Evolutionary conservation across 2,888 invertebrate species (phyloP).

Genomic region (Onthophagus sagittarius): DNA sequence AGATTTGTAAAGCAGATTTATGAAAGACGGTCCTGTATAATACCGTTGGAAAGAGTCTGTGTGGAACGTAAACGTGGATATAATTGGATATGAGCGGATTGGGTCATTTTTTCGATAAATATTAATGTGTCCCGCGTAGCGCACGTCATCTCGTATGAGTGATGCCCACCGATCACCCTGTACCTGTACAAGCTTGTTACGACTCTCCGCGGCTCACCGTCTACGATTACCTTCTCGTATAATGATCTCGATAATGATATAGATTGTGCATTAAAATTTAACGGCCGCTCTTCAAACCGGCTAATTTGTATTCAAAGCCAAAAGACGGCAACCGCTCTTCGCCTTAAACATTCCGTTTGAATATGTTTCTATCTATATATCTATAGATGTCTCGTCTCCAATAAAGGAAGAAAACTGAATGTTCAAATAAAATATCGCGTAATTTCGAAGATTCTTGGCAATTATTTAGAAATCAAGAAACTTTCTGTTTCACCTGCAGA

Average conservation of each 20-base stretch:
- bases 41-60: not conserved
- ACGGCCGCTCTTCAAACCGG: not conserved
- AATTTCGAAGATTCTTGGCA: not conserved
- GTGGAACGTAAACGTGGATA: constrained; percentile 10
- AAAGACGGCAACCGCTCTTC: not conserved
- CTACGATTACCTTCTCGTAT: constrained; percentile 10
- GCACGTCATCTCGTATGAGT: constrained; percentile 27
- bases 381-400: not conserved
- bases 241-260: constrained; percentile 11
- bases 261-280: constrained; percentile 7
- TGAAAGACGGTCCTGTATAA: not conserved
- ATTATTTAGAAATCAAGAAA: not conserved
- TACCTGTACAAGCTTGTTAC: constrained; percentile 25
- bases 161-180: constrained; percentile 21
- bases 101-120: constrained; percentile 25
- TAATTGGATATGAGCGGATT: constrained; percentile 27
- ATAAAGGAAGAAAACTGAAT: too few species aligned
- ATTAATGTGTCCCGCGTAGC: constrained; percentile 26
- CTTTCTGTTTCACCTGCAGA: not conserved
- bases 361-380: not conserved
- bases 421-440: too few species aligned
- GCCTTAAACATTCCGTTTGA: not conserved
- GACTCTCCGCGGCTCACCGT: constrained; percentile 12
- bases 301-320: not conserved
- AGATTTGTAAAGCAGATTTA: not conserved